A percentile compares a stretch with the other conserved stretches of the same genome.
Evolutionary conservation across 2,113 vertebrate genomes (phyloP).

Genomic region (Columbina picui): DNA sequence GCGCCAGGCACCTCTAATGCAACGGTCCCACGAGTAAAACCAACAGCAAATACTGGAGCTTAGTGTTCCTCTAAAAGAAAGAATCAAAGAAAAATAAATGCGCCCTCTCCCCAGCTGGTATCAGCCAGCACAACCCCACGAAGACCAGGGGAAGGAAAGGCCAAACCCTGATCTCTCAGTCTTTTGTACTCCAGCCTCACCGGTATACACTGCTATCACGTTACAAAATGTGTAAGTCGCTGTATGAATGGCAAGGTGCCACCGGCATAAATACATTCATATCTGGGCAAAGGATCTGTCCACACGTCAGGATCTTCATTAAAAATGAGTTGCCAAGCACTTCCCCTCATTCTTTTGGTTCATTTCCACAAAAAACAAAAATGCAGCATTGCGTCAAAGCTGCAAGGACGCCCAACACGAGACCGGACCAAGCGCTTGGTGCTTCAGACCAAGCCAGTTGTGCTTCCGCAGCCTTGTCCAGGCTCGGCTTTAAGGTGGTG

Average conservation of each 20-base stretch:
- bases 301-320: conserved; percentile 23
- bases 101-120: not conserved
- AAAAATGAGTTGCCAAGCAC: not conserved
- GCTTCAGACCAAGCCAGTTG: not conserved
- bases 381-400: not conserved
- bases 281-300: conserved; percentile 49
- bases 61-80: not conserved
- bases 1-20: not conserved
- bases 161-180: conserved; percentile 5
- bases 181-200: not conserved
- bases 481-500: not conserved
- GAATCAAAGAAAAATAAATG: not conserved
- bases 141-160: conserved; percentile 35
- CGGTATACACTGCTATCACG: not conserved
- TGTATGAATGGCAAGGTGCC: conserved; percentile 53
- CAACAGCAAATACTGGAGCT: not conserved
- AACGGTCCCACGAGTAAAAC: fast-evolving
- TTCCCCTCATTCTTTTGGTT: conserved; percentile 47
- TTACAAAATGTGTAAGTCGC: not conserved
- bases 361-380: conserved; percentile 20
- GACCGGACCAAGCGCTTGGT: fast-evolving
- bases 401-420: not conserved
- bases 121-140: not conserved
- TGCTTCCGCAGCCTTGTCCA: not conserved
- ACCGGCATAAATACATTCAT: not conserved